Evolutionary conservation across 2,797 vertebrate species (phyloP).

Genomic region (Diglossa cyanea): DNA sequence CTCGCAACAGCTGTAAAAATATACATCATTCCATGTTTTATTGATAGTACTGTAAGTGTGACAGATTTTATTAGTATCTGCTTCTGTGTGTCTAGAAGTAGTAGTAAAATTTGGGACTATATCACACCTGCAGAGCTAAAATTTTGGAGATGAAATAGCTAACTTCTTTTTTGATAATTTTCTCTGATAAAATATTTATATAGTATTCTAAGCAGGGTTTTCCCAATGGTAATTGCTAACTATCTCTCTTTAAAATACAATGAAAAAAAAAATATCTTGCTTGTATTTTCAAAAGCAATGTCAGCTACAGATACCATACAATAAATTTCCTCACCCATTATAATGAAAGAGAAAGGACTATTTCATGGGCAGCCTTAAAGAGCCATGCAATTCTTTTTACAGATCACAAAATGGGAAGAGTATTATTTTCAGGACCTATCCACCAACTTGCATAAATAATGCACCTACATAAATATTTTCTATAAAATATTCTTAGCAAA

Average conservation of each 20-base stretch:
- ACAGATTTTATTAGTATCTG: neutral
- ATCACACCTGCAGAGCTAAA: neutral
- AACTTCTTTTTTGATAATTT: neutral
- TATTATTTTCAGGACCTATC: neutral
- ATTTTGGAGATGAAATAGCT: neutral
- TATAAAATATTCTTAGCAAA: neutral
- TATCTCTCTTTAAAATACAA: neutral
- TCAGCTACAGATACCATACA: neutral
- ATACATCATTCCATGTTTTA: neutral
- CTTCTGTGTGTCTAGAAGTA: neutral
- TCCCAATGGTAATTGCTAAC: neutral
- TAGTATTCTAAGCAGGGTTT: neutral
- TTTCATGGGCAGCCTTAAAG: neutral
- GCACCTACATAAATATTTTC: neutral
- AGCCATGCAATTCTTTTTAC: neutral
- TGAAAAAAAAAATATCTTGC: neutral
- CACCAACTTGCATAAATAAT: neutral
- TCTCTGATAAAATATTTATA: slow-evolving; percentile 7
- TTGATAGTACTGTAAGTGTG: neutral
- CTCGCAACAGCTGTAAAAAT: slow-evolving; percentile 87
- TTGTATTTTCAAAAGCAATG: neutral
- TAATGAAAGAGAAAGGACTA: neutral
- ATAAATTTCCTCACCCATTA: neutral
- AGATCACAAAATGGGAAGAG: neutral
- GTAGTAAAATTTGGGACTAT: neutral